These are phyloP conservation scores for Phasianus colchicus DNA, from an alignment of 2,113 vertebrate species.

Conservation along the genomic window DNA sequence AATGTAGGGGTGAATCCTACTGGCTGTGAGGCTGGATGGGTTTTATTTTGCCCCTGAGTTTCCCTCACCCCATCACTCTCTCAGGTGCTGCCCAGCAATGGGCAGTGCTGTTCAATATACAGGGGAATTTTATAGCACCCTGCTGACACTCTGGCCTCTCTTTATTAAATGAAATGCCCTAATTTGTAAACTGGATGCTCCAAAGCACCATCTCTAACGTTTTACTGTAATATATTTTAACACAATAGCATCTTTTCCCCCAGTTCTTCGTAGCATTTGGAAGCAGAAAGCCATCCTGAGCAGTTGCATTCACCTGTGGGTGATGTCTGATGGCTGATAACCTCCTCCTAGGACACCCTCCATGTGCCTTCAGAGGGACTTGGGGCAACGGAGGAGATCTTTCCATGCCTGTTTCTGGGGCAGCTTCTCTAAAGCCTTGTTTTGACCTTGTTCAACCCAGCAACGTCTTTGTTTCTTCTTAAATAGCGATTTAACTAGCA, in stretches of 20 bases:
- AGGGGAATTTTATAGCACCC: not conserved
- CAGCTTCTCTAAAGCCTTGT: no score
- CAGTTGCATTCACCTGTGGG: not conserved
- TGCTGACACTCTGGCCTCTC: not conserved
- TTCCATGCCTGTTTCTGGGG: no score
- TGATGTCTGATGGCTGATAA: not conserved
- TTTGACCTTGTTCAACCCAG: no score
- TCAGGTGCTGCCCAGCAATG: not conserved
- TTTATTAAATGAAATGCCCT: not conserved
- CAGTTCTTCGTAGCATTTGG: not conserved
- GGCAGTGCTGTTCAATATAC: not conserved
- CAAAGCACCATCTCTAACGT: not conserved
- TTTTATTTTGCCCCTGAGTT: not conserved
- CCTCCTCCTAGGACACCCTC: not conserved
- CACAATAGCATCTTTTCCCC: not conserved
- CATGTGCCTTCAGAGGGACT: not conserved
- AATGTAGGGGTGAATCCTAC: not conserved
- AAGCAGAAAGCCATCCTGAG: not conserved
- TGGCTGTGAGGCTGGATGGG: not conserved
- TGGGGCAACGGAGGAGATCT: no score
- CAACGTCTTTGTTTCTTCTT: no score
- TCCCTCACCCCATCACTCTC: not conserved
- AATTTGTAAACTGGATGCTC: not conserved
- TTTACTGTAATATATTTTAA: not conserved
- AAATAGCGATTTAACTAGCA: no score